These are phyloP conservation scores for Heteromormyrus szaboi DNA, from an alignment of 2,797 vertebrate species.

Conservation along the genomic window DNA sequence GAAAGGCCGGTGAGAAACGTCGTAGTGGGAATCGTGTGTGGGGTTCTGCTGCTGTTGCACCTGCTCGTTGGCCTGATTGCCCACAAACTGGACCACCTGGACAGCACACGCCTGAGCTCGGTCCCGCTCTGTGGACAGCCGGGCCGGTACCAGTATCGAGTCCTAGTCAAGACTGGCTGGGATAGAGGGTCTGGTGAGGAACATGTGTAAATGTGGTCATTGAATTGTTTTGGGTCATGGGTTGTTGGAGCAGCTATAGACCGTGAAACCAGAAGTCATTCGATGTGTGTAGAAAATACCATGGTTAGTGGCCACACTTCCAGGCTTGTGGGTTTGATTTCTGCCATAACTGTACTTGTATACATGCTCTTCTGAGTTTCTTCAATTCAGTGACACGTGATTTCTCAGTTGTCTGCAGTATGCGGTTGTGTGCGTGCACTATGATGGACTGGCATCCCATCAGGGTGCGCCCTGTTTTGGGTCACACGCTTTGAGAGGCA, in stretches of 20 bases:
- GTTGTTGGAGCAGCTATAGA: neutral
- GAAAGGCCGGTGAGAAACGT: constrained; percentile 47
- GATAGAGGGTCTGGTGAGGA: constrained; percentile 59
- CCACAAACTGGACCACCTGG: constrained; percentile 69
- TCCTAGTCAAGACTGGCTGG: constrained; percentile 72
- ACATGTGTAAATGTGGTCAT: neutral
- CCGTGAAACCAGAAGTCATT: neutral
- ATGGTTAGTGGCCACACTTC: neutral
- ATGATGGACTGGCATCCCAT: neutral
- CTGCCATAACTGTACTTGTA: neutral
- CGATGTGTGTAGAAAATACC: neutral
- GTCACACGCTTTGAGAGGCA: neutral
- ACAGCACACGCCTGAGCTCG: constrained; percentile 53
- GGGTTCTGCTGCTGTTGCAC: constrained; percentile 58
- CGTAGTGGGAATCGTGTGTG: constrained; percentile 60
- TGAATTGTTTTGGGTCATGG: neutral
- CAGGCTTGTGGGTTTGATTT: neutral
- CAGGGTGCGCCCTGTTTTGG: neutral
- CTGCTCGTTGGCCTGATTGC: constrained; percentile 62
- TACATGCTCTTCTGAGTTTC: neutral
- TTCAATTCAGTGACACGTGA: neutral
- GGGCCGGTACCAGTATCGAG: constrained; percentile 62
- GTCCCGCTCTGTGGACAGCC: constrained; percentile 64
- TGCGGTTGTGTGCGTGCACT: neutral
- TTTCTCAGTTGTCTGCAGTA: neutral